A percentile compares a stretch with the other conserved stretches of the same genome.
These are phyloP conservation scores for Anneissia japonica DNA, from an alignment of 35 echinoderm and acorn worm genomes.

Conservation along the genomic window DNA sequence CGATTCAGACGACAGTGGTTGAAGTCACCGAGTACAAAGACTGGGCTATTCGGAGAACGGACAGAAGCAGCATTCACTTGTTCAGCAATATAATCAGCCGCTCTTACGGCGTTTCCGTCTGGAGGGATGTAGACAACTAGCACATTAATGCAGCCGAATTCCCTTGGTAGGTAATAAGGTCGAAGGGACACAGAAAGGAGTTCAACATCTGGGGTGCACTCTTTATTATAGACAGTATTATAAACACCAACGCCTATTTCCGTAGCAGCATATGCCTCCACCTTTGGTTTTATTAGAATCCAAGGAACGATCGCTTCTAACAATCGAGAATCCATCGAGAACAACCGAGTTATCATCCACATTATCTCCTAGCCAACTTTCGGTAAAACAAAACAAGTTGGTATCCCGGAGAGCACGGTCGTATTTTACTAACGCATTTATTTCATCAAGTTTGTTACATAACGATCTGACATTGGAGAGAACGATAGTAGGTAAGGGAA, in stretches of 20 bases:
- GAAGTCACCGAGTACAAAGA: constrained; percentile 32
- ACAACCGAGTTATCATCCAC: neutral
- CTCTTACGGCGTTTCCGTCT: neutral
- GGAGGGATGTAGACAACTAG: neutral
- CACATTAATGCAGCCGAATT: neutral
- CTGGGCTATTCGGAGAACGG: neutral
- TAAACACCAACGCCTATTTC: neutral
- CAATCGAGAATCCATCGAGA: neutral
- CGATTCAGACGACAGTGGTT: constrained; percentile 16
- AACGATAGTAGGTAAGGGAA: neutral
- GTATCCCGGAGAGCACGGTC: neutral
- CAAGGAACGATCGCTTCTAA: neutral
- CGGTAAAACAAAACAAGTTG: neutral
- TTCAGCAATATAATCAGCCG: neutral
- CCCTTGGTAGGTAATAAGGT: neutral
- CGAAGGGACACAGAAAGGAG: neutral
- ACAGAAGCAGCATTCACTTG: neutral
- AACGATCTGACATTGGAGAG: neutral
- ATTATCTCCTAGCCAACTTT: neutral
- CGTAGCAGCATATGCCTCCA: neutral
- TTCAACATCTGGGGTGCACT: neutral
- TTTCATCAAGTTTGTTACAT: neutral
- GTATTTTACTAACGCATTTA: neutral
- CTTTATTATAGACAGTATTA: neutral
- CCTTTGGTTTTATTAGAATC: neutral